A percentile compares a stretch with the other conserved stretches of the same genome.
Evolutionary conservation across 92 coral and sea anemone species (phyloP).

Genomic region (Nematostella vectensis): DNA sequence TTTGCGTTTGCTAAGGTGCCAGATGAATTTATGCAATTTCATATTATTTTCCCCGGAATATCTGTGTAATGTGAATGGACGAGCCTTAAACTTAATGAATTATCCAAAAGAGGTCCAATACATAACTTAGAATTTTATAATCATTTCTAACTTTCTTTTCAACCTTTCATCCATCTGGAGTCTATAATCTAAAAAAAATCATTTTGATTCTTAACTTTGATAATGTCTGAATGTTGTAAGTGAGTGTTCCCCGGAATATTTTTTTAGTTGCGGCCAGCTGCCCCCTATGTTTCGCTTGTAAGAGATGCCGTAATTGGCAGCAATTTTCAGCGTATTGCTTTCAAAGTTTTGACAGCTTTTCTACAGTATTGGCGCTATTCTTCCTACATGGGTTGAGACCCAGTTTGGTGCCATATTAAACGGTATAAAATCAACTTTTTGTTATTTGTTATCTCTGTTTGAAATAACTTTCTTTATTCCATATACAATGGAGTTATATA

Average conservation of each 20-base stretch:
- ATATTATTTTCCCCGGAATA: neutral
- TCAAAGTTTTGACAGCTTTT: conserved; percentile 3
- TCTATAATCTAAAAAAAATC: too few species aligned
- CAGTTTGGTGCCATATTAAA: conserved; percentile 19
- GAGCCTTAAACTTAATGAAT: neutral
- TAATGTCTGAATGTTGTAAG: neutral
- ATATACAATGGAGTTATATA: neutral
- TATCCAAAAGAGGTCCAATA: neutral
- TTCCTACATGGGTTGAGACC: neutral
- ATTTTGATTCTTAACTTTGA: neutral
- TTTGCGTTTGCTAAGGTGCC: too few species aligned
- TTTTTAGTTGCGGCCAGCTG: neutral
- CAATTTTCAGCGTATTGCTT: neutral
- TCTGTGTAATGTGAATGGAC: neutral
- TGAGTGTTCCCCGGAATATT: neutral
- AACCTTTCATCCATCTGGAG: neutral
- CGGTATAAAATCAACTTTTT: conserved; percentile 8
- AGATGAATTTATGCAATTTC: neutral
- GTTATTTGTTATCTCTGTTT: conserved; percentile 27
- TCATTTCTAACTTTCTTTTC: neutral
- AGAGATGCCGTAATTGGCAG: neutral
- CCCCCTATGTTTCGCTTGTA: too few species aligned
- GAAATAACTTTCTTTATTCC: conserved; percentile 11
- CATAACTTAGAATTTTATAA: too few species aligned
- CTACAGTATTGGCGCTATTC: neutral